Base-by-base conservation (phyloP, 2,888 invertebrate species). In the Andrena dorsata region DNA sequence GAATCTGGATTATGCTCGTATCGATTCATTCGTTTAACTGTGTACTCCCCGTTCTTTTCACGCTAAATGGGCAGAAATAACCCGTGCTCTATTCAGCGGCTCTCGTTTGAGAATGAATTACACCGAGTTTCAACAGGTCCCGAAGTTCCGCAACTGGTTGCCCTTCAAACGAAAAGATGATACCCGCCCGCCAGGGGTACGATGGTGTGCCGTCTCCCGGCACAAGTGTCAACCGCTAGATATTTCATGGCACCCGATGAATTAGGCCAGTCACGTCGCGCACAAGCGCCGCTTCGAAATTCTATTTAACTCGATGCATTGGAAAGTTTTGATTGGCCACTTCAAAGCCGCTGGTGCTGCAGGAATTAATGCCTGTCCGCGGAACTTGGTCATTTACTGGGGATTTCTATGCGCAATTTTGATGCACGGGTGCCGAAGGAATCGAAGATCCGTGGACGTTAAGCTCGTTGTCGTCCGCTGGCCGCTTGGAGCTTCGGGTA, bases 251-350 rank as follows among this genome's bases (percentile, higher is more conserved):
- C 28, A n/a, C 26, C 20, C 6, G 28, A 8, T 16, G 47, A 68
- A 47, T 63, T 32, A 61, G 66, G 23, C 56, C 63, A 56, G 47
- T 65, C 73, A 35, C 23, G 32, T 53, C 35, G 2, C 26, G 23
- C 49, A 32, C 60, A 41, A 7, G 28, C 47, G 47, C 51, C 78
- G 63, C 47, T 84, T 73, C 76, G 82, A 86, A 86, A 88, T 88
- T 86, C 83, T 78, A 88, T 88, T 84, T 86, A 66, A 66, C 80
- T 88, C 78, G 78, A 78, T 66, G 61, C 81, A 76, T 81, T 78
- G 64, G 73, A 61, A 88, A 88, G 76, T 82, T 84, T 84, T 83
- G 78, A 81, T 87, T 86, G 79, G 76, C 74, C 65, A 65, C 73
- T 78, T 83, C 69, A 81, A 82, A 76, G 69, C 32, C 16, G 28